Conservation (phyloP, 2,797 vertebrate species). For the Acestrorhynchus altus region DNA sequence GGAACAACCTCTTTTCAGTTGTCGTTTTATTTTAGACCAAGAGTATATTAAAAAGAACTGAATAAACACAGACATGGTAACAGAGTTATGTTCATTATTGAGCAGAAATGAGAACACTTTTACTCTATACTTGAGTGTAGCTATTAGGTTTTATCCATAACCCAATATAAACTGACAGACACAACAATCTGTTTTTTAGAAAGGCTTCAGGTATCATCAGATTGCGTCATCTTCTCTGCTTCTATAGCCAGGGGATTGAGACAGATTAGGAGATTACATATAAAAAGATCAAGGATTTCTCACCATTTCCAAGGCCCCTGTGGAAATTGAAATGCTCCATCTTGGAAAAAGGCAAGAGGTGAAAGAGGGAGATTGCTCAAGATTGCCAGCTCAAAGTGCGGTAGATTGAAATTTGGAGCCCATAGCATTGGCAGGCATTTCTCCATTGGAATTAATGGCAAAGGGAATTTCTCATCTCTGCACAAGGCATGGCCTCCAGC, state of each 20-base stretch:
- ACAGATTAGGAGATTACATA: slow-evolving; percentile 26
- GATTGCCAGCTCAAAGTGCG: slow-evolving; percentile 57
- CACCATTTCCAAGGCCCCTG: slow-evolving; percentile 21
- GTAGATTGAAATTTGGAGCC: slow-evolving; percentile 68
- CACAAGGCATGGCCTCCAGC: slow-evolving; percentile 53
- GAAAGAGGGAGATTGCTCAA: slow-evolving; percentile 22
- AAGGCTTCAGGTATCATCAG: slow-evolving; percentile 3
- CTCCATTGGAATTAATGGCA: slow-evolving; percentile 53
- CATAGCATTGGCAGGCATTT: slow-evolving; percentile 54
- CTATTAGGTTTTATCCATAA: background rate
- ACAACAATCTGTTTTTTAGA: background rate
- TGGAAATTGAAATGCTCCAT: slow-evolving; percentile 78
- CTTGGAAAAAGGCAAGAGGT: slow-evolving; percentile 61
- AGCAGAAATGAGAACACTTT: background rate
- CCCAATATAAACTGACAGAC: background rate
- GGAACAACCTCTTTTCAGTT: background rate
- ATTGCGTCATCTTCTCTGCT: slow-evolving; percentile 11
- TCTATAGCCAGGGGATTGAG: slow-evolving; percentile 25
- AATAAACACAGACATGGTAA: no score
- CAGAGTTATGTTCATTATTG: background rate
- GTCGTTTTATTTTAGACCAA: background rate
- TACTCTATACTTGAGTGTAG: background rate
- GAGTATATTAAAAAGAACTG: background rate
- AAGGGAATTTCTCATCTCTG: slow-evolving; percentile 53
- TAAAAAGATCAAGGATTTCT: slow-evolving; percentile 29